Evolutionary conservation across 2,113 vertebrate species (phyloP).

Genomic region (Oceanodroma tethys): DNA sequence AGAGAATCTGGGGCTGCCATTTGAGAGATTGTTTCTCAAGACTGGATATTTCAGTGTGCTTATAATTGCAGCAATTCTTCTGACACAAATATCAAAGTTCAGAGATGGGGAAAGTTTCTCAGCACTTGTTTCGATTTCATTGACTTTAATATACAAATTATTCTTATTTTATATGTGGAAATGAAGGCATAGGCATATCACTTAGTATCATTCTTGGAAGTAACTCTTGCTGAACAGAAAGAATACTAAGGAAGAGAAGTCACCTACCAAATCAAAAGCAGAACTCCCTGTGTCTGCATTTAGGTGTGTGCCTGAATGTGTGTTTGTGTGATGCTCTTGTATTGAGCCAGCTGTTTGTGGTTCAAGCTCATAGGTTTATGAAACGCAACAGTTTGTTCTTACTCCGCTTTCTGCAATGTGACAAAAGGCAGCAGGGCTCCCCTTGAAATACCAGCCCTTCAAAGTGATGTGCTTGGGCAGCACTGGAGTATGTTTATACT

Average conservation of each 20-base stretch:
- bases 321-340: neutral
- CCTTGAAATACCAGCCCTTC: slow-evolving; percentile 42
- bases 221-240: neutral
- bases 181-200: neutral
- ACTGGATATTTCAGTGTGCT: neutral
- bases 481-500: slow-evolving; percentile 26
- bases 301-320: neutral
- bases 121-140: neutral
- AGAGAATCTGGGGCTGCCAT: neutral
- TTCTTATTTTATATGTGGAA: neutral
- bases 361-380: neutral
- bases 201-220: neutral
- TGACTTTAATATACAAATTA: neutral
- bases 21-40: neutral
- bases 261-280: neutral
- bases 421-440: neutral
- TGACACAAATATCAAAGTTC: neutral
- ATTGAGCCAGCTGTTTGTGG: neutral
- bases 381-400: neutral
- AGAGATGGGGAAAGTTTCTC: neutral
- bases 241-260: neutral
- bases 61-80: neutral
- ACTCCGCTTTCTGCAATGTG: neutral
- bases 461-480: neutral
- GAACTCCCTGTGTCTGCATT: neutral